Percentiles rank a stretch among this genome's conserved stretches.
phyloP scores from a whole-genome alignment of 2,888 invertebrate species.

The Caenorhabditis becei region DNA sequence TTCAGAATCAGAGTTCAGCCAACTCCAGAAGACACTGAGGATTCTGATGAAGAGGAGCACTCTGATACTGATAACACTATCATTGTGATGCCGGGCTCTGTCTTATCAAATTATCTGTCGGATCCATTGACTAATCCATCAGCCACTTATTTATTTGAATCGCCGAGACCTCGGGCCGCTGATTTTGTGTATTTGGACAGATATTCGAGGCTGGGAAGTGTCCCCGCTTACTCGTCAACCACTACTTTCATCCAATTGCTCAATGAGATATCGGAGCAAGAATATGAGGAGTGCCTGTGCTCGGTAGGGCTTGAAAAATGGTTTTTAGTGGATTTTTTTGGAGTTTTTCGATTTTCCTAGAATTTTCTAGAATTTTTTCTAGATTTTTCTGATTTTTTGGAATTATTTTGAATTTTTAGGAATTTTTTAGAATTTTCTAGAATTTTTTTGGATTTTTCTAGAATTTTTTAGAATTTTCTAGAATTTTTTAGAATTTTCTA shows the following conservation, averaged over 20 bases:
- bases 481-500: too few species aligned
- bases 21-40: constrained; percentile 12
- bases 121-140: constrained; percentile 70
- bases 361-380: too few species aligned
- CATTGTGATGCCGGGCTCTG: constrained; percentile 64
- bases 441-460: too few species aligned
- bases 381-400: too few species aligned
- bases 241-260: constrained; percentile 73
- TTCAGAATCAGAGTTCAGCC: neutral
- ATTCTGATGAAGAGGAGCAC: constrained; percentile 28
- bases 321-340: too few species aligned
- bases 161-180: constrained; percentile 66
- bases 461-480: too few species aligned
- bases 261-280: constrained; percentile 60
- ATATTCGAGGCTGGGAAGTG: constrained; percentile 64
- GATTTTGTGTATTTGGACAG: constrained; percentile 63
- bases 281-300: constrained; percentile 49
- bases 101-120: constrained; percentile 63
- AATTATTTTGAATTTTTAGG: too few species aligned
- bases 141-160: constrained; percentile 46
- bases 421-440: too few species aligned
- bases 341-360: too few species aligned
- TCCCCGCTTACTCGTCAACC: constrained; percentile 71
- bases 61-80: constrained; percentile 44
- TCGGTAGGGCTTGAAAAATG: too few species aligned